A percentile compares a stretch with the other conserved stretches of the same genome.
Conservation (phyloP, 2,888 invertebrate species). For the Oscheius myriophilus region DNA sequence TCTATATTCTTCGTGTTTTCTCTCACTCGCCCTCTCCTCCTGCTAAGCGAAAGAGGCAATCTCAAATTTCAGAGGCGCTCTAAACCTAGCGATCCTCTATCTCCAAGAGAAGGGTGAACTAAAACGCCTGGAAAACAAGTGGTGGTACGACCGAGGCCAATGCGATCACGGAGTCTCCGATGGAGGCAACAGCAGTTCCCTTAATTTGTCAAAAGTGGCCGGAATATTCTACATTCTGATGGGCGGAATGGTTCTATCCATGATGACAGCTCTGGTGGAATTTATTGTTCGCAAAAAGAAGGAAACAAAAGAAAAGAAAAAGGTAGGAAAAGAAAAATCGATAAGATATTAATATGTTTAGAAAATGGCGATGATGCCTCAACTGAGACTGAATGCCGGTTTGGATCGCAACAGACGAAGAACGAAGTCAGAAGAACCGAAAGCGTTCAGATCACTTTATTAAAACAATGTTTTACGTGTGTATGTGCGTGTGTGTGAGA, state of each 20-base stretch:
- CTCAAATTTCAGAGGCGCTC: constrained; percentile 78
- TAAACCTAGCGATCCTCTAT: constrained; percentile 89
- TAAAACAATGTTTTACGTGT: no score
- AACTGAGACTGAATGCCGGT: neutral
- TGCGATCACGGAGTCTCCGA: constrained; percentile 71
- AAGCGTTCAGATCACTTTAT: neutral
- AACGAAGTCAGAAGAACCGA: constrained; percentile 15
- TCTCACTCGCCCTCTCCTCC: neutral
- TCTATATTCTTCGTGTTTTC: neutral
- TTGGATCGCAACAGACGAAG: constrained; percentile 6
- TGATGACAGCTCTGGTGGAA: constrained; percentile 90
- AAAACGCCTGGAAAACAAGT: constrained; percentile 88
- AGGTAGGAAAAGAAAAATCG: constrained; percentile 8
- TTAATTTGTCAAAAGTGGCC: constrained; percentile 84
- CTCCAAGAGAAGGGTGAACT: constrained; percentile 87
- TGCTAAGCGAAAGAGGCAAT: neutral
- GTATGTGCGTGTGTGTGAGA: no score
- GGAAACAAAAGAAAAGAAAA: constrained; percentile 46
- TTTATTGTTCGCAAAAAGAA: constrained; percentile 79
- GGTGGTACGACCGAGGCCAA: constrained; percentile 86
- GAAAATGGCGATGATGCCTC: constrained; percentile 19
- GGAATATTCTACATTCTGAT: constrained; percentile 98
- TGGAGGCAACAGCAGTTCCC: constrained; percentile 47
- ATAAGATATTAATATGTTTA: neutral
- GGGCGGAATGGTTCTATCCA: constrained; percentile 88